phyloP scores from a whole-genome alignment of 2,888 invertebrate species.

The Oligia strigilis region DNA sequence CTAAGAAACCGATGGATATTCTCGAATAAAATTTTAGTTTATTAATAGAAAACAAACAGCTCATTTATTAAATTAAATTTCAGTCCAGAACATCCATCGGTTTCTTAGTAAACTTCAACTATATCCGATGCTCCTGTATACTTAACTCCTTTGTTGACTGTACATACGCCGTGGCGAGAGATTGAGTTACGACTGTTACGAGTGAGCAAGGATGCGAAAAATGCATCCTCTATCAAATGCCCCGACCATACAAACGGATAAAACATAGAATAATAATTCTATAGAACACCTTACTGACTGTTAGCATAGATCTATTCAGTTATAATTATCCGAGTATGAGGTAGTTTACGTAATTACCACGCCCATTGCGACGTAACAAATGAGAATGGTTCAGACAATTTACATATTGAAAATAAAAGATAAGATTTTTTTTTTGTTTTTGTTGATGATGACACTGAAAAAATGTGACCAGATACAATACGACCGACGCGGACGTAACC shows the following conservation, averaged over 20 bases:
- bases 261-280: slow-evolving; percentile 11
- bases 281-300: slow-evolving; percentile 5
- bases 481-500: no score
- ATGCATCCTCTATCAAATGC: slow-evolving; percentile 57
- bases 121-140: no score
- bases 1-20: no score
- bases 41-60: no score
- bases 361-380: slow-evolving; percentile 31
- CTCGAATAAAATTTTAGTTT: no score
- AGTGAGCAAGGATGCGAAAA: slow-evolving; percentile 47
- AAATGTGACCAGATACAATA: neutral
- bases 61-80: no score
- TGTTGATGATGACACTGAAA: neutral
- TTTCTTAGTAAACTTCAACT: no score
- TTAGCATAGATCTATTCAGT: slow-evolving; percentile 40
- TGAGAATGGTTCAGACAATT: slow-evolving; percentile 1
- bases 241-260: slow-evolving; percentile 23
- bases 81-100: no score
- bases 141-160: no score
- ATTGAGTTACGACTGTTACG: slow-evolving; percentile 41
- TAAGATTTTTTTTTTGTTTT: slow-evolving; percentile 1
- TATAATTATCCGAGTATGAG: slow-evolving; percentile 48
- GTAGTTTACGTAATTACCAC: slow-evolving; percentile 57
- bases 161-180: slow-evolving; percentile 21
- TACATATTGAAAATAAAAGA: slow-evolving; percentile 8